Evolutionary conservation across 2,888 invertebrate species (phyloP).

Genomic region (Eutolmus rufibarbis): DNA sequence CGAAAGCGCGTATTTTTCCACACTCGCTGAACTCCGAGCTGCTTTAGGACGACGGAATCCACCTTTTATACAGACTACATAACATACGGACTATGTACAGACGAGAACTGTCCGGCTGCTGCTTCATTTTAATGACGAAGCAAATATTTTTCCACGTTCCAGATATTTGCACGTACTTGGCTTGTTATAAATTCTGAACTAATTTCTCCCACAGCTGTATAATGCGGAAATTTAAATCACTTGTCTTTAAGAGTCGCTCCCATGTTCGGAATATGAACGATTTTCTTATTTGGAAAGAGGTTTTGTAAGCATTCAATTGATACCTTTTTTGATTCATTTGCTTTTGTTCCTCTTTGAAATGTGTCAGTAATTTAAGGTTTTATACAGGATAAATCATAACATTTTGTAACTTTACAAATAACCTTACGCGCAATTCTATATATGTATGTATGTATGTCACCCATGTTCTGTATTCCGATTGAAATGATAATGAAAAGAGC

Average conservation of each 20-base stretch:
- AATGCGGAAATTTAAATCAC: background rate
- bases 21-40: background rate
- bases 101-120: background rate
- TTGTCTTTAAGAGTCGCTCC: background rate
- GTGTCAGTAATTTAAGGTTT: no score
- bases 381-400: no score
- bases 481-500: no score
- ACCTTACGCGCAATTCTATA: no score
- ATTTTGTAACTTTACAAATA: no score
- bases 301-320: background rate
- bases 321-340: background rate
- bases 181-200: background rate
- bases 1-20: background rate
- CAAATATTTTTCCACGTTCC: background rate
- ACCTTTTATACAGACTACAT: background rate
- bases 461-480: no score
- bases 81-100: background rate
- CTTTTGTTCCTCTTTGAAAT: background rate
- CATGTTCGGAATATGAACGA: background rate
- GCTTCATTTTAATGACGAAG: background rate
- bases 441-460: no score
- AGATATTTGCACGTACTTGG: background rate
- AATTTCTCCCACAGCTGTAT: background rate
- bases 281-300: background rate
- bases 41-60: background rate